Conservation (phyloP, 53 echinoderm and acorn worm genomes). For the Holothuria leucospilota region DNA sequence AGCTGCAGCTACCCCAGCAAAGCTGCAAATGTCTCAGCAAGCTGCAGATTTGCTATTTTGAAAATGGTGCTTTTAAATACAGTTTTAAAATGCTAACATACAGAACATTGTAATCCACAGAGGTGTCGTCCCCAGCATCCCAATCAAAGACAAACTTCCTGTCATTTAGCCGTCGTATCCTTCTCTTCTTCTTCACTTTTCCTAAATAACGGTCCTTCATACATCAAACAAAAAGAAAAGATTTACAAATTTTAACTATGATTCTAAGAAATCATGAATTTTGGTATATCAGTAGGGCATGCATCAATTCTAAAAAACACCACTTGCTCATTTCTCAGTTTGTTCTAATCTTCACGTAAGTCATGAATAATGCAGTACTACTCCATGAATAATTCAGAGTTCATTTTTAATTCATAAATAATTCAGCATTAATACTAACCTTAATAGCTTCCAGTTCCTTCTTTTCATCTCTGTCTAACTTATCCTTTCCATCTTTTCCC, state of each 20-base stretch:
- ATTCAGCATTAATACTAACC: conserved; percentile 47
- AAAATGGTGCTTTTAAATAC: too few species aligned
- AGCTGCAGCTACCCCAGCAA: too few species aligned
- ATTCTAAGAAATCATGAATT: neutral
- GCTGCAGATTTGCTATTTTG: too few species aligned
- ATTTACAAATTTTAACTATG: neutral
- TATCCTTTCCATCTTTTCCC: conserved; percentile 72
- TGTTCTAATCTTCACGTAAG: too few species aligned
- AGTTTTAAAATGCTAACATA: conserved; percentile 33
- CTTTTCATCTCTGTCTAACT: conserved; percentile 75
- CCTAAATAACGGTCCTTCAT: conserved; percentile 95
- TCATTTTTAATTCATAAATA: too few species aligned
- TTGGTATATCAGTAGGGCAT: neutral
- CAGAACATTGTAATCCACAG: conserved; percentile 90
- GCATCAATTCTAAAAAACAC: too few species aligned
- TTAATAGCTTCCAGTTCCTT: conserved; percentile 96
- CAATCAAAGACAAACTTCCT: conserved; percentile 99
- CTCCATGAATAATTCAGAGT: too few species aligned
- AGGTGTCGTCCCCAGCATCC: conserved; percentile 97
- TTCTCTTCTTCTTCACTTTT: conserved; percentile 90
- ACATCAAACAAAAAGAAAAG: neutral
- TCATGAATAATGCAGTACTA: too few species aligned
- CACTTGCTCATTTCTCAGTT: too few species aligned
- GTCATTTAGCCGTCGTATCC: conserved; percentile 90
- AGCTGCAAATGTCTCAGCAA: too few species aligned